These are phyloP conservation scores for Macrostomum lignano DNA, from an alignment of 1,140 invertebrate genomes.

Conservation along the genomic window DNA sequence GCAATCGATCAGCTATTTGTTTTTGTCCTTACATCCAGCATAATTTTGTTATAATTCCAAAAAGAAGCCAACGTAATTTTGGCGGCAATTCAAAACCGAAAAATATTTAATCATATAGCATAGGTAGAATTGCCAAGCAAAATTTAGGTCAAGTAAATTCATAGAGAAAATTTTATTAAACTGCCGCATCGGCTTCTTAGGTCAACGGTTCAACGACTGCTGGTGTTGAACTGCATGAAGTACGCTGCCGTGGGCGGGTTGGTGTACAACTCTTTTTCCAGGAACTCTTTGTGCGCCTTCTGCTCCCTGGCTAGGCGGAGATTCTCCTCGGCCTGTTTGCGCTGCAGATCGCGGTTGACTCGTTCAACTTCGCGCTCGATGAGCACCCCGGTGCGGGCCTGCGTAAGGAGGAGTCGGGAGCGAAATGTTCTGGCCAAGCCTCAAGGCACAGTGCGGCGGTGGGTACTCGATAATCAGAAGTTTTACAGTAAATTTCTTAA, in stretches of 20 bases:
- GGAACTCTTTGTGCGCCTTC: slow-evolving; percentile 34
- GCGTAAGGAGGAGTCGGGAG: slow-evolving; percentile 28
- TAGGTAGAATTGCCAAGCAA: no score
- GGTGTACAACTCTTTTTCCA: slow-evolving; percentile 37
- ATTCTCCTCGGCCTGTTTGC: slow-evolving; percentile 36
- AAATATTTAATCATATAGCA: no score
- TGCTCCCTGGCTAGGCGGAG: slow-evolving; percentile 36
- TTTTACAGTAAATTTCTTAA: neutral
- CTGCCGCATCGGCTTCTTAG: no score
- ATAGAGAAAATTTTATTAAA: no score
- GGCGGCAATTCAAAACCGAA: no score
- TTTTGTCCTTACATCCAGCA: no score
- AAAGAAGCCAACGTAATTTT: no score
- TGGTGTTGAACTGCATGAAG: slow-evolving; percentile 47
- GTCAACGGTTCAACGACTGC: slow-evolving; percentile 38
- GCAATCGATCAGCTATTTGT: no score
- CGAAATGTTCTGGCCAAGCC: slow-evolving; percentile 29
- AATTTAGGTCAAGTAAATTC: no score
- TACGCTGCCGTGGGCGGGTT: slow-evolving; percentile 38
- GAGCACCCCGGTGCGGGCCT: slow-evolving; percentile 29
- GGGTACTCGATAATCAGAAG: slow-evolving; percentile 4
- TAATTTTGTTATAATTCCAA: no score
- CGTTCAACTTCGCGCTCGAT: slow-evolving; percentile 28
- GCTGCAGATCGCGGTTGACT: slow-evolving; percentile 27
- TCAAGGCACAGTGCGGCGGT: slow-evolving; percentile 18